phyloP scores from a whole-genome alignment of 37 sponge, comb jelly and placozoan species.

The Corticium candelabrum region DNA sequence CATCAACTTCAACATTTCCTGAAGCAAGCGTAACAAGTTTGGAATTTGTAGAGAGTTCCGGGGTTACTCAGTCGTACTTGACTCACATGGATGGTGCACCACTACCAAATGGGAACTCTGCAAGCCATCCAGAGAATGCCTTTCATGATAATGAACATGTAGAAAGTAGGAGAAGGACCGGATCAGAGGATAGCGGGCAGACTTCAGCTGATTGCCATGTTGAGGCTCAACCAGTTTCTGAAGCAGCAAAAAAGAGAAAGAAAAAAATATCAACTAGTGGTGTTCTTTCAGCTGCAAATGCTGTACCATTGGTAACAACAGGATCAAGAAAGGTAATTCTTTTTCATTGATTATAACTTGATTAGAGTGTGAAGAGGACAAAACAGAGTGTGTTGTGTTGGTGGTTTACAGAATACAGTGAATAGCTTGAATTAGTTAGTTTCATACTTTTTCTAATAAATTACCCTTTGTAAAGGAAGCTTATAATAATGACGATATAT shows the following conservation, averaged over 20 bases:
- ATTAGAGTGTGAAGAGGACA: too few species aligned
- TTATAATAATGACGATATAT: too few species aligned
- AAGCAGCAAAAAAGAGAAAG: not conserved
- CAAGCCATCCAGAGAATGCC: not conserved
- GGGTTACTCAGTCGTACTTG: not conserved
- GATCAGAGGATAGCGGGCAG: not conserved
- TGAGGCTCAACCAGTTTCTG: not conserved
- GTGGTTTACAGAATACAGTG: too few species aligned
- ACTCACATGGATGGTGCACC: too few species aligned
- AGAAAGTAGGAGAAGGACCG: too few species aligned
- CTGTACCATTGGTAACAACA: not conserved
- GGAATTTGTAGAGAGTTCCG: not conserved
- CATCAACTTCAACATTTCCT: not conserved
- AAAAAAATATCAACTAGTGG: not conserved
- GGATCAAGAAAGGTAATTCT: not conserved
- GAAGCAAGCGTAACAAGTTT: not conserved
- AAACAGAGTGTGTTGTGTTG: too few species aligned
- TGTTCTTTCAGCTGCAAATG: not conserved
- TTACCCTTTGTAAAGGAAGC: too few species aligned
- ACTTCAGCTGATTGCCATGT: not conserved
- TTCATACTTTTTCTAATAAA: too few species aligned
- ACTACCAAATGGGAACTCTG: too few species aligned
- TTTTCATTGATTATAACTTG: too few species aligned
- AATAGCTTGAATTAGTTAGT: too few species aligned
- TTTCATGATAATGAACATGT: not conserved